Conservation (phyloP, 2,797 vertebrate genomes). For the Phrynocephalus vlangalii region DNA sequence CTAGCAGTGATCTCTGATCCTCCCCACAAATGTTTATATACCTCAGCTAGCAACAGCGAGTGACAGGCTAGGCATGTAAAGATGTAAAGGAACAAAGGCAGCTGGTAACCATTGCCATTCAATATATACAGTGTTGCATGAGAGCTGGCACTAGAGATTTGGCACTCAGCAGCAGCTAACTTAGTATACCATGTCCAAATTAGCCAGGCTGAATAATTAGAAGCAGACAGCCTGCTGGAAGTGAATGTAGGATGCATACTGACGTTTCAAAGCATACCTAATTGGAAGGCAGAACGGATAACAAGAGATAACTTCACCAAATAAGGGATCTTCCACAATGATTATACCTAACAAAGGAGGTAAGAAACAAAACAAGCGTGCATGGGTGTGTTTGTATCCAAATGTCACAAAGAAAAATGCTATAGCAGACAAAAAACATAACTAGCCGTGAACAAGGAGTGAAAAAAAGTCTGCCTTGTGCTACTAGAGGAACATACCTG, state of each 20-base stretch:
- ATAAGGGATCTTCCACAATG: conserved; percentile 17
- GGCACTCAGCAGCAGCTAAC: not conserved
- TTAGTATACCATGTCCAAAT: not conserved
- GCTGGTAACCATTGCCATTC: not conserved
- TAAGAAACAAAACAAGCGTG: not conserved
- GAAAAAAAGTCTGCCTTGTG: not conserved
- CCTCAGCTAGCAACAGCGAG: not conserved
- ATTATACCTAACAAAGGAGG: conserved; percentile 14
- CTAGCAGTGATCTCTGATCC: not conserved
- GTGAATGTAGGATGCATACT: conserved; percentile 1
- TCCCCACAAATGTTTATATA: not conserved
- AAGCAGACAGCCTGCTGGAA: conserved; percentile 23
- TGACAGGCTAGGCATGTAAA: not conserved
- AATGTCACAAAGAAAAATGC: not conserved
- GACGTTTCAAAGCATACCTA: conserved; percentile 23
- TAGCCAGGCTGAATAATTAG: conserved; percentile 16
- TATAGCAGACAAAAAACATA: not conserved
- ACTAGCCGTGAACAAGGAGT: accelerated
- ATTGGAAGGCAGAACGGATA: conserved; percentile 16
- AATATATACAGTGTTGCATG: not conserved
- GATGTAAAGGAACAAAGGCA: not conserved
- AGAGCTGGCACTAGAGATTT: not conserved
- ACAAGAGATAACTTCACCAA: not conserved
- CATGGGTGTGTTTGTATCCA: not conserved
- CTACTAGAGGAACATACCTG: not conserved